Evolutionary conservation across 2,888 invertebrate species (phyloP), one percentile per base, ranked within the genome.

Genomic region (Biston stratarius): DNA sequence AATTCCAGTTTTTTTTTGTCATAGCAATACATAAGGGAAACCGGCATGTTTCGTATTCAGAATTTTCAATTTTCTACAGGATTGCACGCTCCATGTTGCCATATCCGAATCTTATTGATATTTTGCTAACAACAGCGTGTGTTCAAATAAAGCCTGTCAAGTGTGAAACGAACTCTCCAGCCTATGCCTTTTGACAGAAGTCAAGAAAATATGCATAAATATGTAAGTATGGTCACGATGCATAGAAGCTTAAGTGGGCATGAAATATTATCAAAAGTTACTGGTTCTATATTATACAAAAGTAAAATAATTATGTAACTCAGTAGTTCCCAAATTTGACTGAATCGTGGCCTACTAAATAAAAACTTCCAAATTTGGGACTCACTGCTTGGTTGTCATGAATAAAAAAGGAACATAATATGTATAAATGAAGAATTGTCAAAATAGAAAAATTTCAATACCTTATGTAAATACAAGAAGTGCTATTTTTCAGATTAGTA

Each of bases 11-110:
- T 36, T 14, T n/a, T 48, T 57, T 66, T 56, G 61, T 52, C n/a
- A 52, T 53, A 15, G 36, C 36, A 49, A 40, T 38, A 59, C 48
- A 14, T 10, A 34, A 15, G 8, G 47, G 40, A 57, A 61, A 58
- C 57, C 24, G 48, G 15, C 40, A 53, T 48, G 58, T 47, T 49
- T 12, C 44, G 62, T 52, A 62, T 62, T 53, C 58, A 59, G 53
- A 47, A 62, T 62, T 59, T 59, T 59, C 58, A 62, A 62, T 67
- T 62, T 61, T 55, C 48, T n/a, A 36, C 49, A 52, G 24, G 52
- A 59, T 62, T 34, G 45, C 15, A 59, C 64, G n/a, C 24, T 15
- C 45, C 48, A 51, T 15, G 53, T 36, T 52, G 38, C 14, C 38
- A 40, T 7, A 38, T 36, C 57, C 44, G 47, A 33, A 52, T 51